phyloP scores from a whole-genome alignment of 2,113 vertebrate species.

The Tonatia bakeri region DNA sequence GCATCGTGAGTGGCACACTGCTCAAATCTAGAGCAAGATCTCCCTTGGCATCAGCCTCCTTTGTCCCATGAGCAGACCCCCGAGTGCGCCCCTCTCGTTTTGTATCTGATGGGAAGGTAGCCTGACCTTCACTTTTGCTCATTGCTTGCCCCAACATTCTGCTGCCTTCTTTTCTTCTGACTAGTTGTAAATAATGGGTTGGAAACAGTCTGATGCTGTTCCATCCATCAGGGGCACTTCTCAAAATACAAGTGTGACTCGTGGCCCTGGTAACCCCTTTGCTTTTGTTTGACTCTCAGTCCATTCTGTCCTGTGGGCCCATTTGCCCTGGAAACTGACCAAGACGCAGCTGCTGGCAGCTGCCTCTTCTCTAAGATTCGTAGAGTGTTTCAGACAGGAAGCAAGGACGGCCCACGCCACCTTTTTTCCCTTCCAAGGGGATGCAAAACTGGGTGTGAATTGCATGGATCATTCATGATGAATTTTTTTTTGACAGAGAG shows the following conservation, averaged over 20 bases:
- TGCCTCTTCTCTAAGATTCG: constrained; percentile 38
- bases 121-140: not conserved
- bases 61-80: not conserved
- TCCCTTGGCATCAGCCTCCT: not conserved
- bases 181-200: not conserved
- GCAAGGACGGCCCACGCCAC: constrained; percentile 16
- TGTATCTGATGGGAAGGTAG: not conserved
- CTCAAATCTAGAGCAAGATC: not conserved
- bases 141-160: not conserved
- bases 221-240: constrained; percentile 16
- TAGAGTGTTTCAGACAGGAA: constrained; percentile 37
- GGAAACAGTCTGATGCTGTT: not conserved
- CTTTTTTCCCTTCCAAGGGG: not conserved
- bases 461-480: not conserved
- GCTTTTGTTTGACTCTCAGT: constrained; percentile 48
- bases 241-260: constrained; percentile 40
- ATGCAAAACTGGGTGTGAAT: not conserved
- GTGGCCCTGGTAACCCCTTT: constrained; percentile 12
- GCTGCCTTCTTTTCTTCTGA: not conserved
- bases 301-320: constrained; percentile 37
- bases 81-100: not conserved
- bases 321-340: constrained; percentile 38
- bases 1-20: not conserved
- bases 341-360: constrained; percentile 59
- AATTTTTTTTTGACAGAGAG: not conserved